These are phyloP conservation scores for Myripristis jacobus DNA, from an alignment of 2,797 vertebrate species.

Conservation along the genomic window DNA sequence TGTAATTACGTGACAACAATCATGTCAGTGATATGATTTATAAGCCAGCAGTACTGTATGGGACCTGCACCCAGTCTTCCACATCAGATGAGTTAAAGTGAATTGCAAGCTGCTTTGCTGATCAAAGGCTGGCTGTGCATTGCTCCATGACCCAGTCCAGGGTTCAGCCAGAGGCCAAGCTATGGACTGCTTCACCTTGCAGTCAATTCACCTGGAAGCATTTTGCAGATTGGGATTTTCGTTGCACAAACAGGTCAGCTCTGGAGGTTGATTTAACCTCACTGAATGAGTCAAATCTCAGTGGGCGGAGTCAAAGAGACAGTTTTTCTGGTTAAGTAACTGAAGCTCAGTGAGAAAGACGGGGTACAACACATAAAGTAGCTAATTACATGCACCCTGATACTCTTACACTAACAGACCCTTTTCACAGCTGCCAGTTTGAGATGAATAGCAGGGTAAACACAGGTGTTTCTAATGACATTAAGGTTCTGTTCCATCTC, in stretches of 20 bases:
- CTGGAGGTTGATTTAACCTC: background rate
- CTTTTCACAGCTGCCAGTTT: too few species aligned
- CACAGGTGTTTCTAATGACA: too few species aligned
- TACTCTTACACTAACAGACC: too few species aligned
- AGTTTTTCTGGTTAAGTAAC: too few species aligned
- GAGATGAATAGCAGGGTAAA: too few species aligned
- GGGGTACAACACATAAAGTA: too few species aligned
- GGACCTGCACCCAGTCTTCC: constrained; percentile 51
- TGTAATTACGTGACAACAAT: constrained; percentile 55
- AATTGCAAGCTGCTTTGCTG: constrained; percentile 53
- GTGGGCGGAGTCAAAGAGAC: too few species aligned
- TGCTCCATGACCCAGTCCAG: constrained; percentile 54
- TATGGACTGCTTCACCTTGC: constrained; percentile 5
- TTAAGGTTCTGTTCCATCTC: too few species aligned
- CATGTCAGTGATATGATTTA: constrained; percentile 60
- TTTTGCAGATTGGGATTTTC: constrained; percentile 2
- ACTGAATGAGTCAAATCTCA: background rate
- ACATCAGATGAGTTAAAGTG: constrained; percentile 40
- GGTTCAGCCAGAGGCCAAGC: constrained; percentile 72
- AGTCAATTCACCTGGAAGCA: constrained; percentile 48
- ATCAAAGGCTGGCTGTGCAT: constrained; percentile 67
- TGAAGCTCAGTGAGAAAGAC: too few species aligned
- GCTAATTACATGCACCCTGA: too few species aligned
- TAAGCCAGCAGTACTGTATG: constrained; percentile 37
- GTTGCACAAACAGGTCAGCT: background rate